These are phyloP conservation scores for Spermophilus dauricus DNA, from an alignment of 2,113 vertebrate genomes.

Conservation along the genomic window DNA sequence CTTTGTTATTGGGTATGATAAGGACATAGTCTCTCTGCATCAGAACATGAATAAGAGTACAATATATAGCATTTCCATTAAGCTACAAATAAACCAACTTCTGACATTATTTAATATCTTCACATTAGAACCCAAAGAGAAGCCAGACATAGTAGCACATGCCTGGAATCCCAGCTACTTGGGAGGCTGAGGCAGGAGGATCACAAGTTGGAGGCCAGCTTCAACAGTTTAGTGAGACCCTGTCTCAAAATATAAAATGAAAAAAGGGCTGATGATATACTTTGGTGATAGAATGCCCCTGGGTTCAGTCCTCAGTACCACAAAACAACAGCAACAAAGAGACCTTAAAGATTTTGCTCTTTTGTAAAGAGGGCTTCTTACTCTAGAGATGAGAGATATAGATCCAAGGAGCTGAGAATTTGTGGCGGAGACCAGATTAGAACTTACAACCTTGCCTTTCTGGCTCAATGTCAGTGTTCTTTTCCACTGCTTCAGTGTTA, in stretches of 20 bases:
- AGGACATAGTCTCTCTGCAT: background rate
- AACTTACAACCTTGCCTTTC: background rate
- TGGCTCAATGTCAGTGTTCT: background rate
- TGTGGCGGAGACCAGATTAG: background rate
- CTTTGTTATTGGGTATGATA: background rate
- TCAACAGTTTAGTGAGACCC: too few species aligned
- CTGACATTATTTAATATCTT: background rate
- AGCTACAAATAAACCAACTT: background rate
- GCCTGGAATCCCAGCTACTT: too few species aligned
- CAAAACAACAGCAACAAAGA: background rate
- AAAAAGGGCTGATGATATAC: too few species aligned
- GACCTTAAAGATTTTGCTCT: background rate
- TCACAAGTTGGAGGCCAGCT: background rate
- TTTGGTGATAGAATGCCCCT: too few species aligned
- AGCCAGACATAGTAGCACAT: too few species aligned
- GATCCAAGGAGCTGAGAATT: background rate
- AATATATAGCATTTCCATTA: background rate
- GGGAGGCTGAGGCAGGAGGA: background rate
- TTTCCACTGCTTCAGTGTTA: background rate
- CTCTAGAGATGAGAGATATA: background rate
- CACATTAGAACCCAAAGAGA: background rate
- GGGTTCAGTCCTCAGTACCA: too few species aligned
- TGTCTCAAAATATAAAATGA: too few species aligned
- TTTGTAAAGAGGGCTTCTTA: slow-evolving; percentile 33
- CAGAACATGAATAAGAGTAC: background rate